Base-by-base conservation (phyloP, 1,140 invertebrate genomes). In the Leptinotarsa defecta region DNA sequence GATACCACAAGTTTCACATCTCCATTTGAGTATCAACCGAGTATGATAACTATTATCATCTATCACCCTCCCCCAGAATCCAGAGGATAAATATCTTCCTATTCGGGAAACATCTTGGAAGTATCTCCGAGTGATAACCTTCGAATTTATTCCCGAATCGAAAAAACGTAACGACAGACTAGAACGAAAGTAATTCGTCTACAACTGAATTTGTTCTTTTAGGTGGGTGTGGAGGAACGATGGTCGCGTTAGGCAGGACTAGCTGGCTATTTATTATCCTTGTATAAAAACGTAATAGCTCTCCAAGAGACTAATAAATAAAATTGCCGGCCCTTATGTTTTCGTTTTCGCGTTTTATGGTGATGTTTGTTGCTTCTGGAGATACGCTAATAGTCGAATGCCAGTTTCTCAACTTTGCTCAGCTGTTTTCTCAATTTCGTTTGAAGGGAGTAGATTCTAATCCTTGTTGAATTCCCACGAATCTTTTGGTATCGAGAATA, bases 291-390 rank as follows among this genome's bases (percentile, higher is more conserved):
- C 43, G 13, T 70, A 70, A 70, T 57, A 70, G 68, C 43, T 48
- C 48, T 49, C 43, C n/a, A 70, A 70, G 27, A 52, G 68, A 22
- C 43, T 52, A 70, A 70, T 70, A 70, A 49, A 70, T 70, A 49
- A 70, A 70, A 70, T 57, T 70, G 68, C 48, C 68, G n/a, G 19
- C 48, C 68, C 48, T 70, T 70, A 70, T 70, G 68, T 52, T 52
- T 49, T 70, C 20, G 43, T 70, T 24, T 70, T 70, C 48, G 4
- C 49, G 49, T 24, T 70, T 70, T 70, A 70, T 70, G 68, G n/a
- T 20, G 20, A 70, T 70, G 68, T 70, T 70, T 70, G 48, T 52
- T 15, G 20, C 15, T 67, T 67, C 27, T 22, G 64, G 20, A 34
- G 27, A 67, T 67, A 67, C 64, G 22, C 19, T 24, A 67, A 67